Conservation (phyloP, 1,140 invertebrate genomes). For the Cotesia vestalis region DNA sequence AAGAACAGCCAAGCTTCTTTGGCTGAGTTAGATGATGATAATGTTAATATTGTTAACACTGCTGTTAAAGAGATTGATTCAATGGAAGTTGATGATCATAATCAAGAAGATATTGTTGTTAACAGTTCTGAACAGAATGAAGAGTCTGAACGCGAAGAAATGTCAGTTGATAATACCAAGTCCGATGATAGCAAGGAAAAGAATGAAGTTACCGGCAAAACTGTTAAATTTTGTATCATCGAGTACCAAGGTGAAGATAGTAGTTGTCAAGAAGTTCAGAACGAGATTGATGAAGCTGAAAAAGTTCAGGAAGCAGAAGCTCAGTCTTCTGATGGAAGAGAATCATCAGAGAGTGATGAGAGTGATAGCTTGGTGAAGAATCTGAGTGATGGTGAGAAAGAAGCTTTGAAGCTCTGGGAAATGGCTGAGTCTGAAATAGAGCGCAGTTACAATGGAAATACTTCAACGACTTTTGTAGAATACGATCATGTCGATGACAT, state of each 20-base stretch:
- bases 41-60: not conserved
- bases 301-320: slow-evolving; percentile 7
- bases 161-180: slow-evolving; percentile 49
- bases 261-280: no score
- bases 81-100: no score
- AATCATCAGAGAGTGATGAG: no score
- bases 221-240: slow-evolving; percentile 35
- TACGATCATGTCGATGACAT: slow-evolving; percentile 37
- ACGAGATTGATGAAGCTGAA: not conserved
- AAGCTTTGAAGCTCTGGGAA: not conserved
- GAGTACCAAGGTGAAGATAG: slow-evolving; percentile 30
- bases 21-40: not conserved
- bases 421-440: slow-evolving; percentile 22
- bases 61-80: no score
- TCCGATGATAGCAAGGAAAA: slow-evolving; percentile 53
- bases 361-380: not conserved
- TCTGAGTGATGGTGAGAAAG: not conserved
- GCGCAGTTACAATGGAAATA: slow-evolving; percentile 17
- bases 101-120: not conserved
- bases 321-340: no score
- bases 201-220: slow-evolving; percentile 20
- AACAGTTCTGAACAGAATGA: not conserved
- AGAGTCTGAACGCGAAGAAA: slow-evolving; percentile 12
- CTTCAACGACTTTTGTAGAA: slow-evolving; percentile 26
- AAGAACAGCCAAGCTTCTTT: no score